Conservation (phyloP, 2,113 vertebrate species). For the Entomyzon cyanotis region DNA sequence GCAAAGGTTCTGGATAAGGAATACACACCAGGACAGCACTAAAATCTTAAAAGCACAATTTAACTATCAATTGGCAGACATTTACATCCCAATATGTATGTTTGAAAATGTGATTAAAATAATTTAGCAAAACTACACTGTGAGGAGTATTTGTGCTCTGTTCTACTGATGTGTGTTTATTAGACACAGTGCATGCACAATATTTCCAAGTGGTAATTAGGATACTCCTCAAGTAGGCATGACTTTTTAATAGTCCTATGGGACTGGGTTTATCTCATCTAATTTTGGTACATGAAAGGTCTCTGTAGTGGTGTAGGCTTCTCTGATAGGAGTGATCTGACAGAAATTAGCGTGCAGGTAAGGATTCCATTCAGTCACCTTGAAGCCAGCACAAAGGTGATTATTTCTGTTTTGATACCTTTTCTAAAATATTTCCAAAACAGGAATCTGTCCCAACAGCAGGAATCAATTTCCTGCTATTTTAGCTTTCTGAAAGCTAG, state of each 20-base stretch:
- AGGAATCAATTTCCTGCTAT: neutral
- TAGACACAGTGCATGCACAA: neutral
- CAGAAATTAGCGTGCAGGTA: neutral
- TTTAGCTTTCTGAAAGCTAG: neutral
- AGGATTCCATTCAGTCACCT: neutral
- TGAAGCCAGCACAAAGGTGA: neutral
- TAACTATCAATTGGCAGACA: neutral
- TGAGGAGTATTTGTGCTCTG: neutral
- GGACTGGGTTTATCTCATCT: neutral
- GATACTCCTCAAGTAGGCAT: neutral
- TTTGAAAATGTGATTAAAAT: conserved; percentile 23
- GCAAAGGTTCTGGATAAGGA: neutral
- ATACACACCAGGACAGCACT: neutral
- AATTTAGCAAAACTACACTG: neutral
- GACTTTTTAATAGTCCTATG: neutral
- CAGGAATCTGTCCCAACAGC: neutral
- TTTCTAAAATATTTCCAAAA: neutral
- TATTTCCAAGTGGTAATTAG: neutral
- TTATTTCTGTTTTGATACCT: conserved; percentile 10
- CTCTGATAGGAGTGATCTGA: neutral
- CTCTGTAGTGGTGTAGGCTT: neutral
- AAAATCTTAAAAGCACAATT: neutral
- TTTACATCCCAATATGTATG: neutral
- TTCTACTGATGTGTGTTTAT: neutral
- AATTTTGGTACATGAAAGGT: neutral